Evolutionary conservation across 2,888 invertebrate species (phyloP).

Genomic region (Caenorhabditis wallacei): DNA sequence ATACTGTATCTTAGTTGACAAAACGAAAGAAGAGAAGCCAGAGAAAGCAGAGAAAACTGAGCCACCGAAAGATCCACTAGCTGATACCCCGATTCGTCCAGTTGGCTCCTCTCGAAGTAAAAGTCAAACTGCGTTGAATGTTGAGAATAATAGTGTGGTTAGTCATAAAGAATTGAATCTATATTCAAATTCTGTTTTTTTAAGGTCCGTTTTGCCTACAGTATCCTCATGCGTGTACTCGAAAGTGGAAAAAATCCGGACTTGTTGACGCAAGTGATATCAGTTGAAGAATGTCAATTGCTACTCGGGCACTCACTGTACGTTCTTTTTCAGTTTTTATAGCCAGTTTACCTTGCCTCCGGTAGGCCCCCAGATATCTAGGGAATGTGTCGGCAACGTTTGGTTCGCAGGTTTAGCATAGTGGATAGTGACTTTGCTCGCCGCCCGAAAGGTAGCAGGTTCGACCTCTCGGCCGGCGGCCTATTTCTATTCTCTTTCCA

Average conservation of each 20-base stretch:
- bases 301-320: constrained; percentile 21
- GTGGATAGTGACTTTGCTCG: background rate
- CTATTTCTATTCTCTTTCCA: too few relatives aligned
- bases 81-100: background rate
- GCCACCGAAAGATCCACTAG: background rate
- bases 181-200: background rate
- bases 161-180: background rate
- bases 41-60: background rate
- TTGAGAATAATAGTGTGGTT: background rate
- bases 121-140: constrained; percentile 3
- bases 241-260: constrained; percentile 35
- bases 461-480: too few relatives aligned
- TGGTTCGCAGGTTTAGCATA: too few relatives aligned
- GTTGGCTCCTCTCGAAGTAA: background rate
- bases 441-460: too few relatives aligned
- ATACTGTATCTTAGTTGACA: too few relatives aligned
- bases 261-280: background rate
- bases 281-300: constrained; percentile 10
- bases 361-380: too few relatives aligned
- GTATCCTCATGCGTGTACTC: constrained; percentile 31
- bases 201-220: constrained; percentile 31
- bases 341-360: too few relatives aligned
- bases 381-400: too few relatives aligned
- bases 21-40: background rate
- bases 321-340: background rate